A percentile compares a stretch with the other conserved stretches of the same genome.
Evolutionary conservation across 2,888 invertebrate species (phyloP).

Genomic region (Trissolcus japonicus): DNA sequence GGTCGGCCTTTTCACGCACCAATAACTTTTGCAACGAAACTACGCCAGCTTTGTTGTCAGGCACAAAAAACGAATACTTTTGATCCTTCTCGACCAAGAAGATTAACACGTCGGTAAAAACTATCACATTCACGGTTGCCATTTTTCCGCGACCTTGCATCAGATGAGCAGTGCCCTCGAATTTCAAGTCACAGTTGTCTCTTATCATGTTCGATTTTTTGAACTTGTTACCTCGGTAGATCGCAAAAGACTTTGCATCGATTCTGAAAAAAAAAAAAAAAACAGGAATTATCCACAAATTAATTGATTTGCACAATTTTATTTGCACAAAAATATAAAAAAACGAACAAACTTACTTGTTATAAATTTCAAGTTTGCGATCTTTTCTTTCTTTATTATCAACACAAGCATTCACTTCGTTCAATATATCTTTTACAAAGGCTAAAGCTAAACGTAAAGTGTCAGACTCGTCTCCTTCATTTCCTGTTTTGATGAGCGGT

Average conservation of each 20-base stretch:
- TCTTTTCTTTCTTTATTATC: conserved; percentile 94
- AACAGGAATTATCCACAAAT: conserved; percentile 2
- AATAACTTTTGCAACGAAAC: conserved; percentile 93
- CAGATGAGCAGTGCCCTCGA: conserved; percentile 91
- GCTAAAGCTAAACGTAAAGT: conserved; percentile 86
- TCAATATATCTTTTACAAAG: conserved; percentile 91
- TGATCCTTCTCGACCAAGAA: conserved; percentile 92
- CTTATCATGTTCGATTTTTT: conserved; percentile 94
- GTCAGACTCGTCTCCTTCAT: conserved; percentile 89
- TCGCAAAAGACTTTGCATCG: conserved; percentile 93
- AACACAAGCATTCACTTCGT: conserved; percentile 94
- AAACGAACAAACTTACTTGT: conserved; percentile 73
- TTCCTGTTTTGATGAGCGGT: conserved; percentile 92
- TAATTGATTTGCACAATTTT: background rate
- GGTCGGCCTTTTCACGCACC: conserved; percentile 95
- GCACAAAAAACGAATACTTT: conserved; percentile 94
- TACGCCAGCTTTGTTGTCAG: conserved; percentile 96
- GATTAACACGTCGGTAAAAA: conserved; percentile 93
- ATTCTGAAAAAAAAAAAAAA: conserved; percentile 78
- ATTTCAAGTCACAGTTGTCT: conserved; percentile 88
- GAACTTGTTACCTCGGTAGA: conserved; percentile 90
- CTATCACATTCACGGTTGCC: conserved; percentile 91
- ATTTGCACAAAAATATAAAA: background rate
- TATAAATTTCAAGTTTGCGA: conserved; percentile 93
- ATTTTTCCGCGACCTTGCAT: conserved; percentile 95